Evolutionary conservation across 2,113 vertebrate genomes (phyloP).

Genomic region (Muntiacus muntjak): DNA sequence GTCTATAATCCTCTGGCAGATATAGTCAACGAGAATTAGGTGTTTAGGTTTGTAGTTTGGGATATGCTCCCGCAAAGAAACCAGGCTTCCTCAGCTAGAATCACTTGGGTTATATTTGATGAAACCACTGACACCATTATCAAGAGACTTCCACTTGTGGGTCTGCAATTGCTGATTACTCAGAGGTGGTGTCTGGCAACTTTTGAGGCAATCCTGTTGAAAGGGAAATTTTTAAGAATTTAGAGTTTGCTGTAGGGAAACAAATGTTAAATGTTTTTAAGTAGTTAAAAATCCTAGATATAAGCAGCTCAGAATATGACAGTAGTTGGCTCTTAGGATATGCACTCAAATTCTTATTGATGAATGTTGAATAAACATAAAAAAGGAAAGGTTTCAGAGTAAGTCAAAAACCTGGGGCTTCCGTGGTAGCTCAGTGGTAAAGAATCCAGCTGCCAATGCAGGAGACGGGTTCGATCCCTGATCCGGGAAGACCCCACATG

Average conservation of each 20-base stretch:
- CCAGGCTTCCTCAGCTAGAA: neutral
- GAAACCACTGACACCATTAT: neutral
- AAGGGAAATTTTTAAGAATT: neutral
- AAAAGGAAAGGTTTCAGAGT: neutral
- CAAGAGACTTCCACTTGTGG: neutral
- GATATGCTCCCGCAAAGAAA: neutral
- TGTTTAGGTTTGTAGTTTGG: neutral
- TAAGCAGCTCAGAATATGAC: neutral
- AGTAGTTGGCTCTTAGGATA: neutral
- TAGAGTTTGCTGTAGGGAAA: neutral
- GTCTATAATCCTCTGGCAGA: neutral
- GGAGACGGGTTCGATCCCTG: neutral
- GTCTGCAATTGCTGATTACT: neutral
- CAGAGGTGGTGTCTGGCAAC: neutral
- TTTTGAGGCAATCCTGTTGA: neutral
- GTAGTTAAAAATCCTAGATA: constrained; percentile 3
- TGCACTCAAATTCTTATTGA: neutral
- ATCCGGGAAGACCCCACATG: neutral
- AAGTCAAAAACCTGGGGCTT: neutral
- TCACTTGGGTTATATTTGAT: neutral
- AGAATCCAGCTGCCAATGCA: neutral
- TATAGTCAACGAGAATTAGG: neutral
- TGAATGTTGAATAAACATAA: neutral
- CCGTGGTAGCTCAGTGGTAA: neutral
- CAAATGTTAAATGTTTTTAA: constrained; percentile 3